These are phyloP conservation scores for Fistularia commersonii DNA, from an alignment of 2,797 vertebrate genomes.

Conservation along the genomic window DNA sequence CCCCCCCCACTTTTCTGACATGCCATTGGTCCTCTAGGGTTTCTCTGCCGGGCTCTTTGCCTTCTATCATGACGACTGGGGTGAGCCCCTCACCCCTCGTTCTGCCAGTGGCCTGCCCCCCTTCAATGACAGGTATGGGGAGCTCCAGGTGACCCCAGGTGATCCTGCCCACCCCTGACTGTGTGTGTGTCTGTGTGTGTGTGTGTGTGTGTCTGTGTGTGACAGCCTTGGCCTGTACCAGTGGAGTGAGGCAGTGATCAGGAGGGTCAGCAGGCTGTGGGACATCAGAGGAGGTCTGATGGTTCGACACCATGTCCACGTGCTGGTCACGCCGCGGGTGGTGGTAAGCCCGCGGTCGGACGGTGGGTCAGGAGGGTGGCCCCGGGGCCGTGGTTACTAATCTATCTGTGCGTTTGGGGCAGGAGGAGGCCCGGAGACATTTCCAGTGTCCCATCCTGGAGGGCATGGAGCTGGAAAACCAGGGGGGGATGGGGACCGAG, in stretches of 20 bases:
- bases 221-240: conserved; percentile 92
- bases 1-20: background rate
- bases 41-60: conserved; percentile 97
- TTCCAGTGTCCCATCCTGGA: conserved; percentile 90
- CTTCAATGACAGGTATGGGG: conserved; percentile 97
- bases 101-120: conserved; percentile 87
- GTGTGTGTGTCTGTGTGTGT: conserved; percentile 3
- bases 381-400: too few relatives aligned
- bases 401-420: conserved; percentile 10
- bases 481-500: conserved; percentile 92
- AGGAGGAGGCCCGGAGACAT: conserved; percentile 92
- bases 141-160: too few relatives aligned
- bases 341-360: conserved; percentile 88
- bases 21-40: conserved; percentile 70
- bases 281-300: conserved; percentile 80
- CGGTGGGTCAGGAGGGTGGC: too few relatives aligned
- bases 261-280: conserved; percentile 84
- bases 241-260: conserved; percentile 89
- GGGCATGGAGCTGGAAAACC: conserved; percentile 99
- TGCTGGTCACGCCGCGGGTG: conserved; percentile 91
- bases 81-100: conserved; percentile 88
- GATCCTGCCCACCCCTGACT: background rate
- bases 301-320: conserved; percentile 83
- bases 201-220: conserved; percentile 11
- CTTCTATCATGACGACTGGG: conserved; percentile 91